Conservation (phyloP, 2,113 vertebrate species). For the Sterrhoptilus dennistouni region DNA sequence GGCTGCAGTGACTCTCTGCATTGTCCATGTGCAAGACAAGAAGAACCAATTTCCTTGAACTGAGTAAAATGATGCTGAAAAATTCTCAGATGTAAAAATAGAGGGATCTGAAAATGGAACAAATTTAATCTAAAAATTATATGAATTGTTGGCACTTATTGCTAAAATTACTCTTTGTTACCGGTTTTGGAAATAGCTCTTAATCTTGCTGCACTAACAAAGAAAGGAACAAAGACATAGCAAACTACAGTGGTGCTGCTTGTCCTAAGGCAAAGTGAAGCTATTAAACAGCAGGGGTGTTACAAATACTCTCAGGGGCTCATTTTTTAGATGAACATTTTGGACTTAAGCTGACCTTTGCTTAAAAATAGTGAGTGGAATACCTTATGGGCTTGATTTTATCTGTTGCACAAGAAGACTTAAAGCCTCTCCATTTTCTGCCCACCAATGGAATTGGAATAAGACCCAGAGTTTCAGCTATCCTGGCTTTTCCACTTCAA, state of each 20-base stretch:
- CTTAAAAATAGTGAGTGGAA: not conserved
- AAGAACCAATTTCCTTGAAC: not conserved
- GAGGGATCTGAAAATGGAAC: not conserved
- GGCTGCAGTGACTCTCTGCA: not conserved
- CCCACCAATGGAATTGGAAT: not conserved
- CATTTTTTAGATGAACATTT: not conserved
- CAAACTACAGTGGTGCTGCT: not conserved
- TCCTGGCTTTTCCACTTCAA: not conserved
- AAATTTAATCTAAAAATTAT: not conserved
- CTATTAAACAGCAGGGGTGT: not conserved
- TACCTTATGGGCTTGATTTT: not conserved
- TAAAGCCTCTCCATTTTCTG: not conserved
- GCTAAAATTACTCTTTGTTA: not conserved
- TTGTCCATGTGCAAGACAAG: not conserved
- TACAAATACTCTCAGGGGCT: not conserved
- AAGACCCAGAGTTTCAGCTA: not conserved
- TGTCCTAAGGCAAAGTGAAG: not conserved
- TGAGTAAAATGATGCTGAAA: not conserved
- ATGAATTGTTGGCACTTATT: not conserved
- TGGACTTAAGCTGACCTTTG: not conserved
- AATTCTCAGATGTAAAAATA: not conserved
- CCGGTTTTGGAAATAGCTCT: not conserved
- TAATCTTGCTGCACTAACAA: not conserved
- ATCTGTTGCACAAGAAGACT: not conserved
- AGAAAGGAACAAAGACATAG: not conserved